Base-by-base conservation (phyloP, 2,797 vertebrate genomes). In the Typhlichthys eigenmanni region DNA sequence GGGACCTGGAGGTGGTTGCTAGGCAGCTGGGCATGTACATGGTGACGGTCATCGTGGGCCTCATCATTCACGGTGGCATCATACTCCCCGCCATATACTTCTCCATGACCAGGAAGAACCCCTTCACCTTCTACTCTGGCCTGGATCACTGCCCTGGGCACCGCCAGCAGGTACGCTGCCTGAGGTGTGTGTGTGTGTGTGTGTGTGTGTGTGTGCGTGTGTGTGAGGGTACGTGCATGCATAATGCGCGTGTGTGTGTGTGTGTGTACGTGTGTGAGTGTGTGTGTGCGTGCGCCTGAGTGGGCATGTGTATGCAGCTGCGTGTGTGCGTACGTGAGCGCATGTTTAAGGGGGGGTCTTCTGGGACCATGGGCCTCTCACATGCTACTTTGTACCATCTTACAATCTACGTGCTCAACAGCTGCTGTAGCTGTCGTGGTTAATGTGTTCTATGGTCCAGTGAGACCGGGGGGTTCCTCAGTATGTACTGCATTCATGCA, bases 11-110 rank as follows among this genome's bases (percentile, higher is more conserved):
- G 82, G 50, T 87, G 50, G 91, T 95, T 53, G 94, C 93, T 0
- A 65, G 89, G 59, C 94, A 95, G 84, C 90, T 95, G 56, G 94
- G 94, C 71, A 91, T 95, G 93, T 95, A 95, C 87, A 95, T 95
- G 93, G 89, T 95, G 74, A 95, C 94, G 0, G 94, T 95, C 46
- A 90, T 94, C 0, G 91, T 95, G 19, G 94, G 94, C 2, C 91
- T 95, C 53, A 3, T 89, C n/a, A 94, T 95, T 80, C 94, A 95
- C 12, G 94, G 94, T 0, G 92, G 89, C 2, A 45, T 95, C 49
- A 89, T 95, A 61, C 87, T 95, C 4, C 94, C 94, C 0, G 76
- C 91, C n/a, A 94, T 95, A 67, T 95, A 88, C 82, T 94, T 95
- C 7, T 66, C 52, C 0, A 86, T 91, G 76, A 95, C 94, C 56